A percentile compares a stretch with the other conserved stretches of the same genome.
Conservation (phyloP, 2,797 vertebrate genomes). For the Melanotaenia nigrans region DNA sequence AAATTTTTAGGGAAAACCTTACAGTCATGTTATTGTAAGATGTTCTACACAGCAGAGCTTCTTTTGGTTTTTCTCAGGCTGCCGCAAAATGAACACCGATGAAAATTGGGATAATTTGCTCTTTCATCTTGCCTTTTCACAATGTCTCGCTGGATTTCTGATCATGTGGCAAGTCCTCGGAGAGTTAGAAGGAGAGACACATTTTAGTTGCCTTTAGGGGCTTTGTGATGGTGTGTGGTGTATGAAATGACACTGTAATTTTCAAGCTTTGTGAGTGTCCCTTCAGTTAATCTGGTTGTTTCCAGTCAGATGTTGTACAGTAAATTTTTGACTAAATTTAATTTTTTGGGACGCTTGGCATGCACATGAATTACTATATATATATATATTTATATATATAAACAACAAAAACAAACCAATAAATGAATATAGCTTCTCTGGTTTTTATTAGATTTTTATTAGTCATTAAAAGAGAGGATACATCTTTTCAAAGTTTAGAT, state of each 20-base stretch:
- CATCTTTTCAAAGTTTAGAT: too few relatives aligned
- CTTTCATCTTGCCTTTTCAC: conserved; percentile 41
- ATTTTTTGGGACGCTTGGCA: background rate
- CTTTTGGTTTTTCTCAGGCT: conserved; percentile 25
- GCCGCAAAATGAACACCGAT: conserved; percentile 42
- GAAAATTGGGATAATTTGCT: conserved; percentile 32
- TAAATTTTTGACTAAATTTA: background rate
- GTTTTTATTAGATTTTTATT: too few relatives aligned
- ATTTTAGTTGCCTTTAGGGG: conserved; percentile 15
- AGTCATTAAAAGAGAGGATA: too few relatives aligned
- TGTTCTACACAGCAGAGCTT: conserved; percentile 23
- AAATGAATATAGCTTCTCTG: too few relatives aligned
- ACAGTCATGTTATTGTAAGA: conserved; percentile 52
- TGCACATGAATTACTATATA: background rate
- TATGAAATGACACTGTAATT: conserved; percentile 4
- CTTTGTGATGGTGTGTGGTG: background rate
- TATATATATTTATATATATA: too few relatives aligned
- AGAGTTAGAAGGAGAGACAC: conserved; percentile 10
- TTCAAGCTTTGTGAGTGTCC: conserved; percentile 8
- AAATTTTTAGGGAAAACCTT: conserved; percentile 50
- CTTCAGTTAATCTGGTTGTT: background rate
- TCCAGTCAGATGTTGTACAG: conserved; percentile 12
- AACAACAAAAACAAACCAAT: too few relatives aligned
- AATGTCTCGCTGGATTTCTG: conserved; percentile 19
- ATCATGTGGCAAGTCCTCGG: conserved; percentile 18